Percentiles rank a stretch among this genome's conserved stretches.
Conservation (phyloP, 2,113 vertebrate species). For the Oriolus oriolus region DNA sequence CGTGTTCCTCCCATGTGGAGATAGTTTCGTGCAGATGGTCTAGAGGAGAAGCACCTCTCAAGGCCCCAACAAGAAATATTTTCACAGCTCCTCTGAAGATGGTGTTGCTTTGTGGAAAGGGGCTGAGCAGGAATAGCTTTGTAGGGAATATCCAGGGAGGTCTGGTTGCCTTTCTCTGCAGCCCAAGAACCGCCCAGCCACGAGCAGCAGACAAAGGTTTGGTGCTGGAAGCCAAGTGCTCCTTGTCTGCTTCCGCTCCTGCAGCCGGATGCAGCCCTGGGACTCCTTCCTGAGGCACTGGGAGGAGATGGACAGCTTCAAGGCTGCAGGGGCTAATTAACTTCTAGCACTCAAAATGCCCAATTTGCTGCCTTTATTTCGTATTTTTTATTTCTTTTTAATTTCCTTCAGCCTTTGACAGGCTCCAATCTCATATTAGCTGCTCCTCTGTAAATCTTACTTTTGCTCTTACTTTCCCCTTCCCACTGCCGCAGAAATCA, state of each 20-base stretch:
- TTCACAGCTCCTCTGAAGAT: neutral
- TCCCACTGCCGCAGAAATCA: neutral
- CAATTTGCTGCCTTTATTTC: neutral
- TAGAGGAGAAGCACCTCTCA: neutral
- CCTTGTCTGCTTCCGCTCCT: neutral
- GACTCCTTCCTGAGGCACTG: neutral
- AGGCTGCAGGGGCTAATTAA: neutral
- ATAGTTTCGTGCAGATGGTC: neutral
- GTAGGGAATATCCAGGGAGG: neutral
- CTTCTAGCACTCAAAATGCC: neutral
- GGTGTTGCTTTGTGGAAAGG: neutral
- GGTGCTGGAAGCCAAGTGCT: neutral
- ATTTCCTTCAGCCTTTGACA: neutral
- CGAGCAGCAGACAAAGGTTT: neutral
- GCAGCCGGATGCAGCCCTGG: neutral
- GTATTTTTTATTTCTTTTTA: neutral
- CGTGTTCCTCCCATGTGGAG: neutral
- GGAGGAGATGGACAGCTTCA: fast-evolving
- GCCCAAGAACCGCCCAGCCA: fast-evolving
- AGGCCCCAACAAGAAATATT: neutral
- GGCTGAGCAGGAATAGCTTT: neutral
- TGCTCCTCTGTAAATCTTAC: neutral
- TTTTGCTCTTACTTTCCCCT: neutral
- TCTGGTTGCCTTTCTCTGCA: neutral
- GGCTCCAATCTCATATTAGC: neutral